Evolutionary conservation across 2,888 invertebrate genomes (phyloP), one percentile per base, ranked within the genome.

Genomic region (Eulithis testata): DNA sequence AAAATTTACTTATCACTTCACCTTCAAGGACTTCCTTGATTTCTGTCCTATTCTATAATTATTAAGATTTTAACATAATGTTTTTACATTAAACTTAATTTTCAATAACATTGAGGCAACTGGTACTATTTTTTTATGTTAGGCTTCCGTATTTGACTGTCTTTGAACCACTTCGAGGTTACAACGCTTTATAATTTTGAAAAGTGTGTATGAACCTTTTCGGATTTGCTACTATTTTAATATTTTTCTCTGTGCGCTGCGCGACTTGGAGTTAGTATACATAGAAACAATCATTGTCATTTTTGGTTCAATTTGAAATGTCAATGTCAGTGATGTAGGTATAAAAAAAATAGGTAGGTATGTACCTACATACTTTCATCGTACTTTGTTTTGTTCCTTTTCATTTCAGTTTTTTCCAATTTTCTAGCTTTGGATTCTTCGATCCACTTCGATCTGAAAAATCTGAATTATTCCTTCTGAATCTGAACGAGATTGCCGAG

Each of bases 151-250:
- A 40, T 4, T 43, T 43, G 14, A 21, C 11, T 11, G 21, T 21
- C 8, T 21, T 50, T n/a, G 44, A 50, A 37, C 45, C 11, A 49
- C 36, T 53, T 45, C 60, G 52, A 60, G 60, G 60, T 60, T 60
- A 60, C 60, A 60, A 50, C 58, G 40, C 36, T 11, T 40, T 47
- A 9, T 4, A 40, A 12, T 47, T 11, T 9, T 52, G 54, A 27
- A 54, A 45, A 9, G 60, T 60, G 21, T 37, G 8, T 54, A 8
- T 49, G n/a, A 40, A 12, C 60, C 45, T 60, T 60, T 53, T 27
- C 6, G 21, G 27, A 58, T 40, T 31, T 11, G 43, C 27, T n/a
- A 44, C 27, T n/a, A 44, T 44, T 44, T 44, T n/a, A 1, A 8
- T 14, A 27, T 12, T 40, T n/a, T 6, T 11, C 2, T 11, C 5